These are phyloP conservation scores for Horisme vitalbata DNA, from an alignment of 2,888 invertebrate genomes.

Conservation along the genomic window DNA sequence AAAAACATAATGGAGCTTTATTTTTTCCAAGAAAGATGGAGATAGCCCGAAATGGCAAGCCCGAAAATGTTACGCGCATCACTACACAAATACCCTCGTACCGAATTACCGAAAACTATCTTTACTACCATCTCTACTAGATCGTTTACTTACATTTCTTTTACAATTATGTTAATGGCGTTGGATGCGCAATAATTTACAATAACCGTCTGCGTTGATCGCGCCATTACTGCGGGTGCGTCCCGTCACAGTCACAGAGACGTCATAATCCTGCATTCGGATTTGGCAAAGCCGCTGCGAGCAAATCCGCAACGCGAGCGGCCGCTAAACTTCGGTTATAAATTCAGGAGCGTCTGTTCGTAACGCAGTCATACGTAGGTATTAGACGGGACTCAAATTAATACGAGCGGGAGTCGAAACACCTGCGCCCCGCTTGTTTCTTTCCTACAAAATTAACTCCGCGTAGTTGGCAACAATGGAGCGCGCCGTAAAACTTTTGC, in stretches of 20 bases:
- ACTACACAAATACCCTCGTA: slow-evolving; percentile 73
- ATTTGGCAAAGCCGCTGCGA: slow-evolving; percentile 53
- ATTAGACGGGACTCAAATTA: slow-evolving; percentile 78
- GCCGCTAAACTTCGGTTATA: slow-evolving; percentile 67
- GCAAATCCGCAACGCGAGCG: slow-evolving; percentile 53
- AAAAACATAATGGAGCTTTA: slow-evolving; percentile 48
- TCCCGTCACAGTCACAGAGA: slow-evolving; percentile 36
- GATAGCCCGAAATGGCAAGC: slow-evolving; percentile 64
- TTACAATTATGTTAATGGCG: slow-evolving; percentile 74
- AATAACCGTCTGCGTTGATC: slow-evolving; percentile 52
- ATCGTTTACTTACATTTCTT: slow-evolving; percentile 70
- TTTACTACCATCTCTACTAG: slow-evolving; percentile 69
- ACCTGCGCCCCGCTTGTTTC: slow-evolving; percentile 77
- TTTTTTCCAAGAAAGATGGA: slow-evolving; percentile 46
- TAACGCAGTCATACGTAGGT: slow-evolving; percentile 71
- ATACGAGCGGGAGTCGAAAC: slow-evolving; percentile 62
- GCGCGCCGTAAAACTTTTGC: slow-evolving; percentile 68
- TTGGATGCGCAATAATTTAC: slow-evolving; percentile 61
- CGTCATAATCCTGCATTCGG: slow-evolving; percentile 71
- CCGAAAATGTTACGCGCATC: slow-evolving; percentile 61
- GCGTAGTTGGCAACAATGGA: slow-evolving; percentile 72
- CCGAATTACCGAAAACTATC: slow-evolving; percentile 60
- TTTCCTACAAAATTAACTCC: slow-evolving; percentile 78
- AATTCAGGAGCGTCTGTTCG: slow-evolving; percentile 66
- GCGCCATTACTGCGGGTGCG: slow-evolving; percentile 46